A percentile compares a stretch with the other conserved stretches of the same genome.
phyloP scores from a whole-genome alignment of 2,888 invertebrate genomes.

The Drosophila trichaetosa region DNA sequence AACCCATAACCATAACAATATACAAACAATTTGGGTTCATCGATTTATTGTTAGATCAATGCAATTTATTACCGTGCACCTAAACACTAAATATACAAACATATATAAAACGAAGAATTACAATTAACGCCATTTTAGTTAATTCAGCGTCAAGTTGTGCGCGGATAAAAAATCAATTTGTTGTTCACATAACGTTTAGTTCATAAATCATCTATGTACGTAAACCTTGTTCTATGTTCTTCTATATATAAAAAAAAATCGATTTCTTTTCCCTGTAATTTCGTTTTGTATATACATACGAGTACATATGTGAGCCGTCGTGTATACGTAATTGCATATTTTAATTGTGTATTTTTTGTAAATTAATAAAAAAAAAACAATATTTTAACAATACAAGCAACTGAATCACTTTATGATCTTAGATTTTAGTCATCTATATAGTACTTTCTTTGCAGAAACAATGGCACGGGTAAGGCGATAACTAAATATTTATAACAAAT shows the following conservation, averaged over 20 bases:
- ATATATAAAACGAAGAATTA: constrained; percentile 23
- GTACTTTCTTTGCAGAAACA: background rate
- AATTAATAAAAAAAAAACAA: constrained; percentile 67
- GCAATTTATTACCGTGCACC: constrained; percentile 75
- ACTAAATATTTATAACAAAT: too few species aligned
- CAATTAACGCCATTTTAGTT: constrained; percentile 38
- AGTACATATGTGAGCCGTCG: constrained; percentile 62
- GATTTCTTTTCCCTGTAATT: constrained; percentile 49
- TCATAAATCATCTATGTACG: constrained; percentile 45
- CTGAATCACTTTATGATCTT: background rate
- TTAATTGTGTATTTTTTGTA: constrained; percentile 80
- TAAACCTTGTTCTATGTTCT: constrained; percentile 52
- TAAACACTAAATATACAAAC: constrained; percentile 33
- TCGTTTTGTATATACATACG: constrained; percentile 76
- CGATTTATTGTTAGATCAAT: constrained; percentile 70
- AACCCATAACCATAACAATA: constrained; percentile 46
- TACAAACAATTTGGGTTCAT: constrained; percentile 43
- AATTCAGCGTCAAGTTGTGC: constrained; percentile 12
- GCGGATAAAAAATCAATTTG: constrained; percentile 19
- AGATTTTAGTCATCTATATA: too few species aligned
- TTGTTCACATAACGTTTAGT: constrained; percentile 55
- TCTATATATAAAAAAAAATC: constrained; percentile 4
- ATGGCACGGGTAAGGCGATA: too few species aligned
- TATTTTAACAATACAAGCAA: constrained; percentile 60
- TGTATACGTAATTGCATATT: constrained; percentile 71